Base-by-base conservation (phyloP, 2,888 invertebrate genomes). In the Heliconius ismenius region DNA sequence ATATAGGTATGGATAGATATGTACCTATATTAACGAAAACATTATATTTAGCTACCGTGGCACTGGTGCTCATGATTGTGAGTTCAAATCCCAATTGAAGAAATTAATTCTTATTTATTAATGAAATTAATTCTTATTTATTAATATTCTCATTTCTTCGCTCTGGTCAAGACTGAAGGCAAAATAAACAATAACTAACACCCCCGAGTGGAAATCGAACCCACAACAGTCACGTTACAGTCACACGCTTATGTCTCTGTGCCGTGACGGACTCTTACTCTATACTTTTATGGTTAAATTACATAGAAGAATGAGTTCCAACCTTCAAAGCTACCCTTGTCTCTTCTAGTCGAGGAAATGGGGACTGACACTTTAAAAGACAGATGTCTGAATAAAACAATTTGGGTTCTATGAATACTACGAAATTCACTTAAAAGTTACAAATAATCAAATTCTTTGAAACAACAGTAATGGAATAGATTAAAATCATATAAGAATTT, bases 311-410 rank as follows among this genome's bases (percentile, higher is more conserved):
- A 24, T 43, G 39, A 28, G 28, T 18, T 74, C 26, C 43, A 28
- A 28, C 58, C 39, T 21, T 24, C 58, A 49, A 54, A 21, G 60
- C 36, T 67, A 75, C 75, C 75, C 68, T 75, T 62, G 63, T 68
- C 68, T 65, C n/a, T 58, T 32, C 24, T 36, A 63, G 73, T 32
- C 49, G 49, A 18, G 64, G 64, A 74, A 64, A 64, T 74, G 28
- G 64, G 64, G n/a, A 49, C 15, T 74, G 73, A 74, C 73, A 74
- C 64, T 28, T 62, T 73, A 74, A 62, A 63, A 68, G 68, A 67
- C 69, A 69, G 63, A 75, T 58, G 68, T 69, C 75, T 62, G 75
- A 69, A 75, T 69, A 69, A 69, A 75, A 75, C 75, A 63, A 63
- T 69, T 69, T 39, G 43, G 62, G 26, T 49, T 10, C 26, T 32